Evolutionary conservation across 2,888 invertebrate genomes (phyloP), one percentile per base, ranked within the genome.

Genomic region (Vandiemenella viatica): DNA sequence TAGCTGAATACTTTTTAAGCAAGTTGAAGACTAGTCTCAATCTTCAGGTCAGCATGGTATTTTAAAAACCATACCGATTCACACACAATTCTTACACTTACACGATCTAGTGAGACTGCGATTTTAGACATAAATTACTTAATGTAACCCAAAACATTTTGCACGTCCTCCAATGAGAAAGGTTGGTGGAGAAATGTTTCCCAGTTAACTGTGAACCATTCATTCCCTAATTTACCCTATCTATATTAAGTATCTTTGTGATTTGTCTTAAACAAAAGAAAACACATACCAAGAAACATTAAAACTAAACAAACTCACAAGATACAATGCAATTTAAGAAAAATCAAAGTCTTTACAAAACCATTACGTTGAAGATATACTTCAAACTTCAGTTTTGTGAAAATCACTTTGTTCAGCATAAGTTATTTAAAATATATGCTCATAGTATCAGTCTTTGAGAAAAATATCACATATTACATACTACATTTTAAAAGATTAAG

Each of bases 401-500:
- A 64, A 63, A 61, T 64, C 65, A 65, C 63, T 48, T 50, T 50
- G 50, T 44, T 45, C 49, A 40, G 45, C 51, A 53, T 19, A 53
- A 53, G 45, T 50, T 19, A 50, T 52, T 51, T 46, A 54, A 54
- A 50, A 54, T 51, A 49, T 53, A 49, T 50, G 43, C 48, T 51
- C 45, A 62, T 61, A 63, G 63, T 59, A 59, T 70, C 70, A 70
- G 70, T 70, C 70, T 70, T 67, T 65, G 66, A 66, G 67, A 67
- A 67, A 62, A 68, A 69, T 70, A 70, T 70, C 70, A 69, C 70
- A 69, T 65, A 43, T 48, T 54, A 43, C 41, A 51, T 48, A 51
- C 52, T 54, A 54, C 37, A 48, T 42, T 51, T 51, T 51, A 53
- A 50, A 51, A 46, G 50, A 47, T 47, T 50, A 49, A 47, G 45